Percentiles rank a stretch among this genome's conserved stretches.
Conservation (phyloP, 2,113 vertebrate genomes). For the Eubucco bourcierii region DNA sequence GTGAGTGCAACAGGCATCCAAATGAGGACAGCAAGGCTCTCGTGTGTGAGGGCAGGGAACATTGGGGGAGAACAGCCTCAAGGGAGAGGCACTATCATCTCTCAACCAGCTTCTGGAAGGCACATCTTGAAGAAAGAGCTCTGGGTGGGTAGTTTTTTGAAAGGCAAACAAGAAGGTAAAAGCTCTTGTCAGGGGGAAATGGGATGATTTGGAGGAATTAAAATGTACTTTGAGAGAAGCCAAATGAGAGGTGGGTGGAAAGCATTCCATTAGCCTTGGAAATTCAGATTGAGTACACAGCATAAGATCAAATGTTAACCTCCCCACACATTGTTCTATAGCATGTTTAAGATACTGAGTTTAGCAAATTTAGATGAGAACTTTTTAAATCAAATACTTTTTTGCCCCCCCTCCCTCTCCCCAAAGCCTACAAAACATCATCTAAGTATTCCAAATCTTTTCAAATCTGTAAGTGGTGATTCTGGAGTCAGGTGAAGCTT, state of each 20-base stretch:
- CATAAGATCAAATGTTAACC: slow-evolving; percentile 10
- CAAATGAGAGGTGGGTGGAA: slow-evolving; percentile 62
- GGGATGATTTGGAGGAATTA: slow-evolving; percentile 59
- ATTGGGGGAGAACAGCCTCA: not conserved
- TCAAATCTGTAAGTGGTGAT: not conserved
- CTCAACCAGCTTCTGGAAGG: slow-evolving; percentile 30
- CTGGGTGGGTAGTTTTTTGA: slow-evolving; percentile 31
- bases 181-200: slow-evolving; percentile 57
- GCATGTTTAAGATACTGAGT: not conserved
- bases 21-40: not conserved
- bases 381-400: not conserved
- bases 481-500: not conserved
- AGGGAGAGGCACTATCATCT: slow-evolving; percentile 4
- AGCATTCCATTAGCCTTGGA: slow-evolving; percentile 56
- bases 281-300: slow-evolving; percentile 38
- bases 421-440: not conserved
- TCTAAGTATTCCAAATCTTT: not conserved
- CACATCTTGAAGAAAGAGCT: slow-evolving; percentile 12
- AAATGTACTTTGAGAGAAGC: slow-evolving; percentile 38
- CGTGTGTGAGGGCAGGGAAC: not conserved
- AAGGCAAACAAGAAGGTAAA: slow-evolving; percentile 60
- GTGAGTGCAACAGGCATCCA: not conserved
- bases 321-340: not conserved
- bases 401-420: not conserved
- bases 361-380: not conserved